Evolutionary conservation across 1,140 invertebrate species (phyloP).

Genomic region (Drepana arcuata): DNA sequence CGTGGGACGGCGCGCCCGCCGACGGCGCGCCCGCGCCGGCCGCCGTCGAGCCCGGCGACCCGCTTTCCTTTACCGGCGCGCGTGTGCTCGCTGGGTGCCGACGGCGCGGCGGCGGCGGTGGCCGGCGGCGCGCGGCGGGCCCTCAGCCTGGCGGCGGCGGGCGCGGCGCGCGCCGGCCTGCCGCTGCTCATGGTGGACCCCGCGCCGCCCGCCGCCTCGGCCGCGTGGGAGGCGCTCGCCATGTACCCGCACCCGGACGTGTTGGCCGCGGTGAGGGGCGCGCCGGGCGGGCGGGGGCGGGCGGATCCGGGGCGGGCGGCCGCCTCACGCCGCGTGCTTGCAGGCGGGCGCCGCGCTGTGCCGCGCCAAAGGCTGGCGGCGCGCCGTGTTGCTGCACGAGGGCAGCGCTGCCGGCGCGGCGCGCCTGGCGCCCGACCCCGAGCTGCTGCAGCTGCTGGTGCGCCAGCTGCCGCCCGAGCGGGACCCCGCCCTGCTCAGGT

Average conservation of each 20-base stretch:
- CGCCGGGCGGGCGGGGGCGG: too few relatives aligned
- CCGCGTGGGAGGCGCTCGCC: constrained; percentile 23
- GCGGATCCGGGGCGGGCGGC: constrained; percentile 4
- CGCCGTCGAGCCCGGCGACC: neutral
- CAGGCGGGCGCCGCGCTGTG: constrained; percentile 36
- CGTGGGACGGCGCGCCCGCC: neutral
- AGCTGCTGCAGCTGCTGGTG: constrained; percentile 21
- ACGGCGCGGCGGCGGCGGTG: constrained; percentile 15
- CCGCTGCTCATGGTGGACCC: constrained; percentile 26
- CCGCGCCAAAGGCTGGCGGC: constrained; percentile 40
- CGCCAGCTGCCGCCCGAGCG: constrained; percentile 31
- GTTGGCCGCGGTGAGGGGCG: constrained; percentile 20
- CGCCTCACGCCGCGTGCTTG: neutral
- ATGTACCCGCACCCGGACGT: constrained; percentile 31
- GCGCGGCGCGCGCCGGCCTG: constrained; percentile 37
- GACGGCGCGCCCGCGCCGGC: constrained; percentile 9
- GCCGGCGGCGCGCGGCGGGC: constrained; percentile 10
- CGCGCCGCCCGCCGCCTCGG: constrained; percentile 7
- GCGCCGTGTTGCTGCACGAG: constrained; percentile 44
- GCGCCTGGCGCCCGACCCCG: constrained; percentile 22
- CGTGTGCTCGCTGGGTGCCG: neutral
- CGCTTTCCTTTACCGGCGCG: neutral
- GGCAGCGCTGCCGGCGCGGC: constrained; percentile 33
- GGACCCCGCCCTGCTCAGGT: constrained; percentile 42
- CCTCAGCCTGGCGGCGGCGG: constrained; percentile 23